phyloP scores from a whole-genome alignment of 2,797 vertebrate genomes.

The Synanceia verrucosa region DNA sequence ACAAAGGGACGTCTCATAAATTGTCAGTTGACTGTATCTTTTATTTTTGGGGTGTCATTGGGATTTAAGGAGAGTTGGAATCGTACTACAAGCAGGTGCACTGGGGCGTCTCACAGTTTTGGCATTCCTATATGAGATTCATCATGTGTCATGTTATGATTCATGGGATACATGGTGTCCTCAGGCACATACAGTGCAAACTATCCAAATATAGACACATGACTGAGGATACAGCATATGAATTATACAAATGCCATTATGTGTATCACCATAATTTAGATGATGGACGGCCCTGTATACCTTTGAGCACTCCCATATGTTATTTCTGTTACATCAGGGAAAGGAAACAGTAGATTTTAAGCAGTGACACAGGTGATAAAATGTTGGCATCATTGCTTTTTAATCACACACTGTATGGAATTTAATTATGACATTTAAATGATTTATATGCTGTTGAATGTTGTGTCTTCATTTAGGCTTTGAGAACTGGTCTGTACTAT shows the following conservation, averaged over 20 bases:
- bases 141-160: conserved; percentile 28
- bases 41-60: not conserved
- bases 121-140: not conserved
- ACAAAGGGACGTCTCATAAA: too few relatives aligned
- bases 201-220: not conserved
- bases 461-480: not conserved
- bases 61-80: not conserved
- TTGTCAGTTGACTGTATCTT: not conserved
- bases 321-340: not conserved
- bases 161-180: conserved; percentile 24
- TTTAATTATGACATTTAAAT: conserved; percentile 37
- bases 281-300: not conserved
- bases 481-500: not conserved
- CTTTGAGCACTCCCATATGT: not conserved
- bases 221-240: not conserved
- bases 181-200: not conserved
- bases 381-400: conserved; percentile 31
- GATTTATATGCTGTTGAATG: conserved; percentile 23
- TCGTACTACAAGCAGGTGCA: not conserved
- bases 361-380: conserved; percentile 40
- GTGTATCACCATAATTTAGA: not conserved
- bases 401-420: conserved; percentile 44
- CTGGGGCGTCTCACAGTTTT: not conserved
- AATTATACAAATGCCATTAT: conserved; percentile 19
- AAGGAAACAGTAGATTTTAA: not conserved